A percentile compares a stretch with the other conserved stretches of the same genome.
phyloP scores from a whole-genome alignment of 2,888 invertebrate species.

The Hydraecia micacea region DNA sequence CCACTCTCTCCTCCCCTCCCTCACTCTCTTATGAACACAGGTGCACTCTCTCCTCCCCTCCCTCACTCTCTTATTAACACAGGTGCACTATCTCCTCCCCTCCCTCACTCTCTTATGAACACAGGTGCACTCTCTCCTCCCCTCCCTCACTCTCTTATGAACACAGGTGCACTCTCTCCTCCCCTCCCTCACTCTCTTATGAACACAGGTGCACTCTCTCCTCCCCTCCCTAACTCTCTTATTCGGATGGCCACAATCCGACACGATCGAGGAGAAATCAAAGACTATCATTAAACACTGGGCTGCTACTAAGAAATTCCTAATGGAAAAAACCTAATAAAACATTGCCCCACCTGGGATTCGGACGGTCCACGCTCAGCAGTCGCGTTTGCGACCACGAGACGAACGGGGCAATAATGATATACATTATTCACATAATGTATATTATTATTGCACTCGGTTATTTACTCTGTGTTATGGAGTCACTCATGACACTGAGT shows the following conservation, averaged over 20 bases:
- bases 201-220: not conserved
- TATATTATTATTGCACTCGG: no score
- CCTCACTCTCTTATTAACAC: not conserved
- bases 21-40: not conserved
- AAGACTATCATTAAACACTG: not conserved
- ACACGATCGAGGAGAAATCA: not conserved
- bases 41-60: not conserved
- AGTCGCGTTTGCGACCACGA: not conserved
- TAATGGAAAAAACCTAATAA: not conserved
- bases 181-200: not conserved
- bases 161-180: not conserved
- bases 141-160: not conserved
- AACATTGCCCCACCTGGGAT: not conserved
- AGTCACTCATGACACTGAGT: not conserved
- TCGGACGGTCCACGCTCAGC: not conserved
- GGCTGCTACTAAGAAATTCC: not conserved
- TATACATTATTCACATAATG: not conserved
- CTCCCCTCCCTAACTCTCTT: not conserved
- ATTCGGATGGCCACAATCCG: not conserved
- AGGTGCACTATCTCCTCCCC: not conserved
- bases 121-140: not conserved
- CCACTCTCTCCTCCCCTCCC: not conserved
- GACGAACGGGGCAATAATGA: not conserved
- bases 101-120: not conserved
- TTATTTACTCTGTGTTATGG: no score